Evolutionary conservation across 2,113 vertebrate genomes (phyloP).

Genomic region (Poeciliopsis turrubarensis): DNA sequence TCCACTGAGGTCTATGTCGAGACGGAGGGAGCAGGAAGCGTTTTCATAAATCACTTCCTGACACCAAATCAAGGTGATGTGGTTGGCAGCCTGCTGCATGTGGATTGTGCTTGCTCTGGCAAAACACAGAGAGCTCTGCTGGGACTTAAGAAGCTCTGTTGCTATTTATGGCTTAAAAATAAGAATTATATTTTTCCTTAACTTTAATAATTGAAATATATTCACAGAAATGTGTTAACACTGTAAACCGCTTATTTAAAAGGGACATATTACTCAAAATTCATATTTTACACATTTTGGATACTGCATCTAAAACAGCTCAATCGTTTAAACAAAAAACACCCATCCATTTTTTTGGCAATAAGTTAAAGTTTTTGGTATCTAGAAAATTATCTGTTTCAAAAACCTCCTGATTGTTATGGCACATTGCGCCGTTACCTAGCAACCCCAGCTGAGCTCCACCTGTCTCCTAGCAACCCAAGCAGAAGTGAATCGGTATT

Average conservation of each 20-base stretch:
- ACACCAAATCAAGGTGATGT: constrained; percentile 73
- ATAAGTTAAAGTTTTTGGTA: no score
- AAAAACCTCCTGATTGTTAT: no score
- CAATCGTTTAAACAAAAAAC: no score
- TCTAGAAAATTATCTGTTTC: no score
- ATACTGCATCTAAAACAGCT: no score
- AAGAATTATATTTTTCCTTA: constrained; percentile 56
- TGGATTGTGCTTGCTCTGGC: constrained; percentile 68
- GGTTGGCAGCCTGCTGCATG: constrained; percentile 58
- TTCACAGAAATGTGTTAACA: constrained; percentile 1
- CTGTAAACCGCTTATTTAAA: constrained; percentile 11
- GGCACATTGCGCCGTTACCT: no score
- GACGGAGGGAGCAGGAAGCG: constrained; percentile 48
- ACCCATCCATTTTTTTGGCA: no score
- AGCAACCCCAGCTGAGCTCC: no score
- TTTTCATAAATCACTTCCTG: constrained; percentile 77
- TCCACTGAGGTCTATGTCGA: constrained; percentile 51
- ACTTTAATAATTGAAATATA: constrained; percentile 45
- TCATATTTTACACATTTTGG: no score
- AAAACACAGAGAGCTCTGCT: constrained; percentile 52
- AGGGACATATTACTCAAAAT: no score
- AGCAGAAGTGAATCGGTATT: no score
- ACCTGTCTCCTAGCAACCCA: no score
- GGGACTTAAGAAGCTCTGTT: constrained; percentile 43
- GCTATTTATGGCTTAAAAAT: constrained; percentile 59